Conservation (phyloP, 2,888 invertebrate genomes). For the Troides oblongomaculatus region DNA sequence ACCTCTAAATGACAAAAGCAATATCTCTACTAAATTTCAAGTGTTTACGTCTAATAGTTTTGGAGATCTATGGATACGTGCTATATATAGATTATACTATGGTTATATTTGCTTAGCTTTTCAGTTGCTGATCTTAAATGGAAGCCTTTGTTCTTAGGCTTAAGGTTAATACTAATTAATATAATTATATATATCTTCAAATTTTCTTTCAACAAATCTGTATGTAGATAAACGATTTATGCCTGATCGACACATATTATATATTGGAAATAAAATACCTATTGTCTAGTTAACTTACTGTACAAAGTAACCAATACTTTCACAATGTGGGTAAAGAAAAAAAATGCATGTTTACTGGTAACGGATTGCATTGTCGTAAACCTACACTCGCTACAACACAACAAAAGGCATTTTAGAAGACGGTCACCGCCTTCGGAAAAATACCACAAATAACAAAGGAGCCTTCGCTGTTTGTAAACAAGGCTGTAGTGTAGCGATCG, state of each 20-base stretch:
- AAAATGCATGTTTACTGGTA: neutral
- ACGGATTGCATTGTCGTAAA: neutral
- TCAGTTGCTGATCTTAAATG: too few species aligned
- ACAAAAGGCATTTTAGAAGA: conserved; percentile 1
- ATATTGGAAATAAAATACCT: neutral
- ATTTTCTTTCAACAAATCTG: neutral
- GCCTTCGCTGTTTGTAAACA: conserved; percentile 28
- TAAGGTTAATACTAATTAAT: neutral
- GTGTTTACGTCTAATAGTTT: too few species aligned
- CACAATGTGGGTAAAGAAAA: neutral
- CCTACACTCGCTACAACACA: neutral
- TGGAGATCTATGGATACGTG: too few species aligned
- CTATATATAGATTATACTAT: too few species aligned
- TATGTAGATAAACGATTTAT: neutral
- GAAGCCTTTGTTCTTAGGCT: neutral
- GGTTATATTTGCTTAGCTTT: too few species aligned
- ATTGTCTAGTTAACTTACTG: neutral
- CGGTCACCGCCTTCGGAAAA: conserved; percentile 3
- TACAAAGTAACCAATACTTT: neutral
- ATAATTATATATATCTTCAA: neutral
- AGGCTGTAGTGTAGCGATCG: conserved; percentile 20
- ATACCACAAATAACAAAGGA: conserved; percentile 21
- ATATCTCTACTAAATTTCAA: too few species aligned
- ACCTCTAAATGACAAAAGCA: too few species aligned
- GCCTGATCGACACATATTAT: too few species aligned